These are phyloP conservation scores for Ceratosolen solmsi DNA, from an alignment of 1,140 invertebrate species.

Conservation along the genomic window DNA sequence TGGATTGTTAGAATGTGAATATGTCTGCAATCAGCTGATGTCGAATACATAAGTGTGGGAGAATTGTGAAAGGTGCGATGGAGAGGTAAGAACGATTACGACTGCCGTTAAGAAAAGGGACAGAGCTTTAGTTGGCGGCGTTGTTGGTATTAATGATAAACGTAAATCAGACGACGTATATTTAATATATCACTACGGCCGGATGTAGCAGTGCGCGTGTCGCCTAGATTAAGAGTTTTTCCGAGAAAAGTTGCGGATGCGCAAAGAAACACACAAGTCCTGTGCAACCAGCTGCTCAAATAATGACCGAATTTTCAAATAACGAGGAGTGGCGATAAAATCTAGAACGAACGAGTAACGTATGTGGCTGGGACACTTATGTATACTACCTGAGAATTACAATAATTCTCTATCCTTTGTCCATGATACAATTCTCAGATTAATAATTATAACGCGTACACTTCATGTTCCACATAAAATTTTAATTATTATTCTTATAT, in stretches of 20 bases:
- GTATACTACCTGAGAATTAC: too few relatives aligned
- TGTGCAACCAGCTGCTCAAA: slow-evolving; percentile 61
- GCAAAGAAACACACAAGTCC: slow-evolving; percentile 33
- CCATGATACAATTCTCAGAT: too few relatives aligned
- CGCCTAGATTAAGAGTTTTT: slow-evolving; percentile 53
- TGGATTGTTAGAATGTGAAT: too few relatives aligned
- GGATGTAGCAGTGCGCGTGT: slow-evolving; percentile 22
- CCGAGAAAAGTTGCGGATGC: slow-evolving; percentile 56
- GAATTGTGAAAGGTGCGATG: too few relatives aligned
- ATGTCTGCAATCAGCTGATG: too few relatives aligned
- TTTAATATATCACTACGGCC: neutral
- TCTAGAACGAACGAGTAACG: neutral
- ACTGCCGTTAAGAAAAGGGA: too few relatives aligned
- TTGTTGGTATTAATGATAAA: neutral
- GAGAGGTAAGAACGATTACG: too few relatives aligned
- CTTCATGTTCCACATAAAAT: too few relatives aligned
- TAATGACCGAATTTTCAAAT: slow-evolving; percentile 56
- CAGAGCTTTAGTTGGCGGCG: neutral
- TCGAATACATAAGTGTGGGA: too few relatives aligned
- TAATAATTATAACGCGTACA: neutral
- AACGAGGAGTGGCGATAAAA: slow-evolving; percentile 47
- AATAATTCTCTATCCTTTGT: too few relatives aligned
- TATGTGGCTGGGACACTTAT: too few relatives aligned
- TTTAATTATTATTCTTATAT: too few relatives aligned
- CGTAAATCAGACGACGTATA: neutral